phyloP scores from a whole-genome alignment of 2,888 invertebrate species.

The Meganola albula region DNA sequence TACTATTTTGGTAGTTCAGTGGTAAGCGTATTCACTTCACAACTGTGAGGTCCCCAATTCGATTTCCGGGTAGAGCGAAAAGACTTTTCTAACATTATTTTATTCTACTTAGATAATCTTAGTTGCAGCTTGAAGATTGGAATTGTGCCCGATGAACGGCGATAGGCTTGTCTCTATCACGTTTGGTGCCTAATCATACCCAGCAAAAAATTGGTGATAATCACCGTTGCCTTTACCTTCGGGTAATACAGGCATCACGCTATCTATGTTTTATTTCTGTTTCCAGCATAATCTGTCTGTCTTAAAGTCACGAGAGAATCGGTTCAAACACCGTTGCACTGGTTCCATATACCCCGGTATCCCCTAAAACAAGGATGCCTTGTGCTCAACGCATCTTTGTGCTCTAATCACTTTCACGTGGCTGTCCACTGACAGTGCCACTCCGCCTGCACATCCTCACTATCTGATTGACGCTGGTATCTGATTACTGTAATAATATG shows the following conservation, averaged over 20 bases:
- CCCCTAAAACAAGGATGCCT: constrained; percentile 47
- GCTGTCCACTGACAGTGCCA: constrained; percentile 45
- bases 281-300: neutral
- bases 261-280: neutral
- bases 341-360: constrained; percentile 20
- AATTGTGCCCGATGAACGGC: too few relatives aligned
- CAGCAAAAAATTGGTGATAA: neutral
- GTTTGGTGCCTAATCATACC: neutral
- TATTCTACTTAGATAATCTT: too few relatives aligned
- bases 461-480: constrained; percentile 29
- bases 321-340: neutral
- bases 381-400: constrained; percentile 61
- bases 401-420: constrained; percentile 72
- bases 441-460: constrained; percentile 58
- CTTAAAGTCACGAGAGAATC: neutral
- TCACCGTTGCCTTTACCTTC: neutral
- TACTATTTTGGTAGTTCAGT: too few relatives aligned
- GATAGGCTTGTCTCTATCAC: too few relatives aligned
- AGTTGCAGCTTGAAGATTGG: too few relatives aligned
- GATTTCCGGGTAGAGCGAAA: too few relatives aligned
- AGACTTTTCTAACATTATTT: too few relatives aligned
- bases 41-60: too few relatives aligned
- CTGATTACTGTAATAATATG: constrained; percentile 7
- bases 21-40: too few relatives aligned
- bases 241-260: neutral